A percentile compares a stretch with the other conserved stretches of the same genome.
Evolutionary conservation across 2,797 vertebrate genomes (phyloP).

Genomic region (Leptodactylus fallax): DNA sequence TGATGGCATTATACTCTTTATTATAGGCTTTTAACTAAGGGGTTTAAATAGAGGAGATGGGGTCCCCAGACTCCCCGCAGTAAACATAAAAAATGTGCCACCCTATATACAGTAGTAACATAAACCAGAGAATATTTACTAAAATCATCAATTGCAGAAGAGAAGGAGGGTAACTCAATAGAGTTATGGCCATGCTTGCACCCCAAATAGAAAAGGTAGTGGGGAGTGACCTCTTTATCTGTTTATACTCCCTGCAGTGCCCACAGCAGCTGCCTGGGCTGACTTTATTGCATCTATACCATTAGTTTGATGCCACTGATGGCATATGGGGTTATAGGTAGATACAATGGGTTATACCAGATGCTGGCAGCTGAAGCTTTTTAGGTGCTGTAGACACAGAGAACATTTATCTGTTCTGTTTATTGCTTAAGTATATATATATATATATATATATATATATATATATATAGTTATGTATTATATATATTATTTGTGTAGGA

Average conservation of each 20-base stretch:
- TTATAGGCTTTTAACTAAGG: not conserved
- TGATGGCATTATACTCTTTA: not conserved
- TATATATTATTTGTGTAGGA: no score
- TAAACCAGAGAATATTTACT: not conserved
- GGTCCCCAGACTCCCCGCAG: not conserved
- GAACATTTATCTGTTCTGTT: not conserved
- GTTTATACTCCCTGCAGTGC: no score
- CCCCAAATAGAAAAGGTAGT: not conserved
- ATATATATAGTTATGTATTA: no score
- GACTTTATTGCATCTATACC: not conserved
- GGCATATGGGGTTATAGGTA: not conserved
- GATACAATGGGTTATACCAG: not conserved
- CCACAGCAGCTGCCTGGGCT: not conserved
- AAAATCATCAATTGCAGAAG: not conserved
- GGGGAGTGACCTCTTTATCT: not conserved
- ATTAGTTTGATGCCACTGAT: not conserved
- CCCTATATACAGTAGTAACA: no score
- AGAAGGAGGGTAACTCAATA: not conserved
- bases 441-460: no score
- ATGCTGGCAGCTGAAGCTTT: no score
- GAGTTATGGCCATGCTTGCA: not conserved
- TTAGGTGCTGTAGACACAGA: not conserved
- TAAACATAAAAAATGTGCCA: not conserved
- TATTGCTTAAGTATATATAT: no score
- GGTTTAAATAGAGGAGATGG: not conserved